A percentile compares a stretch with the other conserved stretches of the same genome.
Conservation (phyloP, 2,888 invertebrate genomes). For the Zygothrica quintamaculata region DNA sequence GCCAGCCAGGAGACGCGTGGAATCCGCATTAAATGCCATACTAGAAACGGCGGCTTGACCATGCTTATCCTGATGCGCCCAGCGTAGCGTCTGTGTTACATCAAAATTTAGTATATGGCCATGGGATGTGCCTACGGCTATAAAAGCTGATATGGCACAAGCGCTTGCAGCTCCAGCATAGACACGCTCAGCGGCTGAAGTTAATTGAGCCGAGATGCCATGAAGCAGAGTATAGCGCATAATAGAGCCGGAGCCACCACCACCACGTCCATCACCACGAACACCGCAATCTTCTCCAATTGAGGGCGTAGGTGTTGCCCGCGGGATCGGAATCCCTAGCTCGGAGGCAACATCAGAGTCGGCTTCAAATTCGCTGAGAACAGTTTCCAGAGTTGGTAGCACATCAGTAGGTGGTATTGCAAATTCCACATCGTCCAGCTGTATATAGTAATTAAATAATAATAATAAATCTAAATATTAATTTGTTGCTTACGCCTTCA, state of each 20-base stretch:
- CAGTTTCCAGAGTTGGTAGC: conserved; percentile 92
- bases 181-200: conserved; percentile 94
- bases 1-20: conserved; percentile 92
- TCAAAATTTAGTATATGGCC: conserved; percentile 95
- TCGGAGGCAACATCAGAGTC: conserved; percentile 87
- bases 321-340: conserved; percentile 75
- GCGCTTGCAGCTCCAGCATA: conserved; percentile 95
- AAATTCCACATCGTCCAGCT: conserved; percentile 93
- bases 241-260: conserved; percentile 86
- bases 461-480: no score
- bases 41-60: conserved; percentile 92
- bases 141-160: conserved; percentile 90
- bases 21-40: conserved; percentile 94
- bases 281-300: conserved; percentile 81
- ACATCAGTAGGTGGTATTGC: conserved; percentile 91
- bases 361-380: conserved; percentile 90
- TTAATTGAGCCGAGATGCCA: conserved; percentile 94
- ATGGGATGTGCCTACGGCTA: conserved; percentile 97
- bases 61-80: conserved; percentile 89
- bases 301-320: conserved; percentile 84
- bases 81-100: conserved; percentile 93
- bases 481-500: conserved; percentile 39
- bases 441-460: no score
- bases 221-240: conserved; percentile 92
- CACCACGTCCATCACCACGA: conserved; percentile 84